Percentiles rank a stretch among this genome's conserved stretches.
Conservation (phyloP, 2,113 vertebrate genomes). For the Orcinus orca region DNA sequence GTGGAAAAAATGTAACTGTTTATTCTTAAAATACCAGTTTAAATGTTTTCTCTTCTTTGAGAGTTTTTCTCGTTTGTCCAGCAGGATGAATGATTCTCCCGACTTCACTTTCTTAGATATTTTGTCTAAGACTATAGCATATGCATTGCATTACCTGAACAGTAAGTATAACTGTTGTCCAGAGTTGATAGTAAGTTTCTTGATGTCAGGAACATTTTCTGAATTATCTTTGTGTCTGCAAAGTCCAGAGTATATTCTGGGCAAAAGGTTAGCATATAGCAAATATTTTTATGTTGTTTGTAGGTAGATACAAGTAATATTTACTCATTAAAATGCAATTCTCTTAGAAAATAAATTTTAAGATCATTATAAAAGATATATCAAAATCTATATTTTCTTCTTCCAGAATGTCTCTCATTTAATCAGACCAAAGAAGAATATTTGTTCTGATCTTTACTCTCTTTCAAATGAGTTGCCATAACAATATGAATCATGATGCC, state of each 20-base stretch:
- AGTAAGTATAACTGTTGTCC: neutral
- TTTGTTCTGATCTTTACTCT: conserved; percentile 42
- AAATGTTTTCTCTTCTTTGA: neutral
- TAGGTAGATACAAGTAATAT: neutral
- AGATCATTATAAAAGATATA: neutral
- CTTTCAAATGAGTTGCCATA: conserved; percentile 63
- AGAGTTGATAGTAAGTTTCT: neutral
- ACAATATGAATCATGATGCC: conserved; percentile 43
- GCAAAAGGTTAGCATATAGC: neutral
- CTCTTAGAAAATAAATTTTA: conserved; percentile 6
- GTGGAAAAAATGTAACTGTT: neutral
- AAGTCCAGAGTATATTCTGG: neutral
- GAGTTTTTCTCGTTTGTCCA: neutral
- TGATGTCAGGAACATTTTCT: neutral
- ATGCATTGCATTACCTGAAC: neutral
- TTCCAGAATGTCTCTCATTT: conserved; percentile 1
- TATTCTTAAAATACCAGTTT: neutral
- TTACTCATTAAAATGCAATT: conserved; percentile 33
- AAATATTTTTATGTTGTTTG: neutral
- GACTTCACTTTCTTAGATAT: neutral
- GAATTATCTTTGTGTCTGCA: neutral
- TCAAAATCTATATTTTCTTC: conserved; percentile 36
- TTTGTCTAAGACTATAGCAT: neutral
- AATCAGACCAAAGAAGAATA: conserved; percentile 57
- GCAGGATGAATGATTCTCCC: neutral